Base-by-base conservation (phyloP, 2,888 invertebrate species). In the Hecatera dysodea region DNA sequence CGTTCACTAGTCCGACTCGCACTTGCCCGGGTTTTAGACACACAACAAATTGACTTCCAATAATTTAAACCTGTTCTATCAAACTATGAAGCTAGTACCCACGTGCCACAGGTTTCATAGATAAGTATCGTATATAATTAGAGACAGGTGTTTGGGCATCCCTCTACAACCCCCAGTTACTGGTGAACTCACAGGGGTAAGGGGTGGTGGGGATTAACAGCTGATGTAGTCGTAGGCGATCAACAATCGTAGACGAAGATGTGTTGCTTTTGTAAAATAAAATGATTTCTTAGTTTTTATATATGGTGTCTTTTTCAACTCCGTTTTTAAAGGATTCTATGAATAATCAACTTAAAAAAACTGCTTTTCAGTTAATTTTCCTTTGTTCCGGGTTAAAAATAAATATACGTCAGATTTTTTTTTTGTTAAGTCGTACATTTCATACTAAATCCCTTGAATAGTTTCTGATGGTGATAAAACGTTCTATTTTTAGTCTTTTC, bases 81-180 rank as follows among this genome's bases (percentile, higher is more conserved):
- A n/a, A 42, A 39, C 29, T 6, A 39, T n/a, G 3, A 60, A 17
- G 17, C 27, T 39, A 9, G 48, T 57, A 69, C 46, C 53, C 81
- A 66, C 81, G 76, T 73, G 73, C 79, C 72, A 60, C 44, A 44
- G 50, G 52, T 52, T 53, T 68, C 60, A 68, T 0, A 68, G 83
- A 83, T 83, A 46, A 62, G 29, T 77, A 83, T 83, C 82, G 57
- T 22, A 68, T 70, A 72, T 77, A 77, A 83, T 84, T 82, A 74
- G 69, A 67, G 77, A 65, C 80, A 80, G 80, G 81, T 80, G 80
- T 44, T n/a, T n/a, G 12, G 12, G 24, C 50, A 63, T 63, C 64
- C 42, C 57, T 42, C 19, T 52, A 29, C 61, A 61, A 61, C 81
- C 77, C 76, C 39, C 44, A 72, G 33, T 67, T 42, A 39, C 57